Evolutionary conservation across 2,113 vertebrate genomes (phyloP).

Genomic region (Cynopterus brachyotis): DNA sequence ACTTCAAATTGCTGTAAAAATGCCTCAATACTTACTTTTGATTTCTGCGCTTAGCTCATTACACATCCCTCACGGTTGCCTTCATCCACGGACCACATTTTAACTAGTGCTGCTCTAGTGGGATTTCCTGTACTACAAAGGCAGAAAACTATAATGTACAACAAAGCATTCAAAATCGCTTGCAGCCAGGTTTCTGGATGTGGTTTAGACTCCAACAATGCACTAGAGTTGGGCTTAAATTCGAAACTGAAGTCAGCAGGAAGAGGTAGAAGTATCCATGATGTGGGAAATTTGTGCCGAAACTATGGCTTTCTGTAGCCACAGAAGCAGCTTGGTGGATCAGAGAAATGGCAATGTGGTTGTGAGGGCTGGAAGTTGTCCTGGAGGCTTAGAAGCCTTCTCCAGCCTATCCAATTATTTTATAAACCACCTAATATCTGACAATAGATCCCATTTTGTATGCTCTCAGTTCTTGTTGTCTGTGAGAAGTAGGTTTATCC

Average conservation of each 20-base stretch:
- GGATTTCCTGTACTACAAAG: background rate
- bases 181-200: background rate
- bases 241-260: background rate
- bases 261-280: background rate
- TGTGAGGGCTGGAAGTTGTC: background rate
- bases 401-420: background rate
- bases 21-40: background rate
- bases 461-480: background rate
- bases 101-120: background rate
- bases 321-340: background rate
- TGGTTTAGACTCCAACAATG: background rate
- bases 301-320: background rate
- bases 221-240: background rate
- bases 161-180: background rate
- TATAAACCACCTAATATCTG: background rate
- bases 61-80: background rate
- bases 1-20: background rate
- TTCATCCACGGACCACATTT: background rate
- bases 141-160: background rate
- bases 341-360: background rate
- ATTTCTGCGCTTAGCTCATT: background rate
- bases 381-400: background rate
- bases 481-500: background rate
- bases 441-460: background rate
- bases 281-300: background rate